A percentile compares a stretch with the other conserved stretches of the same genome.
phyloP scores from a whole-genome alignment of 2,888 invertebrate genomes.

The Cotesia congregata region DNA sequence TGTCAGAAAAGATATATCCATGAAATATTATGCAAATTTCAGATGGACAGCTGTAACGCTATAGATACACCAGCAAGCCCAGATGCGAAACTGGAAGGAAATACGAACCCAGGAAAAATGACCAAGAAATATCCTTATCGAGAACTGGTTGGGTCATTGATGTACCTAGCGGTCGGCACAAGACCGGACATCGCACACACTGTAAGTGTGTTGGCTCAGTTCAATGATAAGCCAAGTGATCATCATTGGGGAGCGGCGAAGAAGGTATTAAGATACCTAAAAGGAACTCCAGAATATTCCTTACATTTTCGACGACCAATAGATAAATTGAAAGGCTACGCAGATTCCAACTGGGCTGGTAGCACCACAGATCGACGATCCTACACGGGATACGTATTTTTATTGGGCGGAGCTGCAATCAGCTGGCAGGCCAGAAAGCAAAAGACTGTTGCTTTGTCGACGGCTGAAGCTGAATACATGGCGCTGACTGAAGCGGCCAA shows the following conservation, averaged over 20 bases:
- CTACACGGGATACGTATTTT: conserved; percentile 37
- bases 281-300: not conserved
- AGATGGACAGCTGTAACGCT: conserved; percentile 20
- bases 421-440: conserved; percentile 42
- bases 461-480: conserved; percentile 34
- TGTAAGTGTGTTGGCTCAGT: not conserved
- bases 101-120: not conserved
- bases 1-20: conserved; percentile 5
- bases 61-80: not conserved
- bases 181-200: conserved; percentile 10
- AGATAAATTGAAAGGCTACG: conserved; percentile 15
- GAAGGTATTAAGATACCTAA: conserved; percentile 10
- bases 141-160: conserved; percentile 21
- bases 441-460: conserved; percentile 37
- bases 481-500: conserved; percentile 18
- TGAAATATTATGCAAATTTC: conserved; percentile 11
- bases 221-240: not conserved
- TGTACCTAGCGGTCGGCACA: conserved; percentile 26
- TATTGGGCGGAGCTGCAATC: conserved; percentile 26
- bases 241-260: not conserved
- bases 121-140: not conserved
- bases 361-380: conserved; percentile 34
- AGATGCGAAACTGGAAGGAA: not conserved
- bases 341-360: conserved; percentile 39
- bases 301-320: not conserved